Evolutionary conservation across 2,113 vertebrate species (phyloP), one percentile per base, ranked within the genome.

Genomic region (Lophius piscatorius): DNA sequence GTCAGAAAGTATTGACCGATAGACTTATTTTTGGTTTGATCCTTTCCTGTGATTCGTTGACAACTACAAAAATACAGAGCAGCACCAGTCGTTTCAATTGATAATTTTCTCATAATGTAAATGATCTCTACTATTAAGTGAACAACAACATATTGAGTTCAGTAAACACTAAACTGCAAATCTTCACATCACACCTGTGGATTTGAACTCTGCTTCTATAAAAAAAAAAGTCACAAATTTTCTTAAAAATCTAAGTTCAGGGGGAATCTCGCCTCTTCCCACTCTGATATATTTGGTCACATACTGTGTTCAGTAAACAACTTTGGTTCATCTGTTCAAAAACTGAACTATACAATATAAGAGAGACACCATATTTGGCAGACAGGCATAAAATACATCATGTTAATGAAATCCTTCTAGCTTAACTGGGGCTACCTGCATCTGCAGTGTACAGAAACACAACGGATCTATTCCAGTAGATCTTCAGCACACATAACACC

Each of bases 311-410:
- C 46, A 54, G 40, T 48, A 23, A 35, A 46, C 36, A 60, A 49
- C 72, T 88, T 86, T 90, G 83, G 85, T 88, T 86, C 17, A 46
- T 67, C 39, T 66, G 60, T 74, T 34, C 59, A 76, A 76, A 68
- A 56, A 69, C 69, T 74, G 17, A 66, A 39, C 35, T 67, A 41
- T 65, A 76, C 61, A 70, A 74, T 49, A 68, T 46, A 41, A 78
- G 40, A n/a, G n/a, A n/a, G 77, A 74, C 56, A 63, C 44, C 12
- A 24, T 45, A 24, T 23, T 45, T 87, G 80, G 83, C 71, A 79
- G 76, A 71, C 10, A 65, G 26, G 63, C 47, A 62, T 54, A 74
- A 11, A 74, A 12, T 56, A 63, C 17, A 8, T 49, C 22, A 69
- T 41, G 41, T 45, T 52, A 45, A 65, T 42, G 22, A 69, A 75